These are phyloP conservation scores for Seira sanloemensis DNA, from an alignment of 2,888 invertebrate genomes.

Conservation along the genomic window DNA sequence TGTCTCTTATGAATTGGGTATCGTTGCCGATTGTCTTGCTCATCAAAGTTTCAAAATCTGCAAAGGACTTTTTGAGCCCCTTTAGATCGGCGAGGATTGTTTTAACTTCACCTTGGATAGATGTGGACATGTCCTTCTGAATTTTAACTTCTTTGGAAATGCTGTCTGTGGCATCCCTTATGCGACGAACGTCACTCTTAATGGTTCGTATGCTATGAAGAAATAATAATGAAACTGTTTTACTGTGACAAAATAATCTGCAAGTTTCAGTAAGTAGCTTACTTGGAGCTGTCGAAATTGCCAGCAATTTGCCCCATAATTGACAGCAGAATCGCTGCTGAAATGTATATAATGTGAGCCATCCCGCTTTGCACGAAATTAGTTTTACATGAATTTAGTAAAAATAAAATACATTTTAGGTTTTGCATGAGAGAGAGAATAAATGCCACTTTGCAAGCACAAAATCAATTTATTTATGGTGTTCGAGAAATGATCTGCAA, in stretches of 20 bases:
- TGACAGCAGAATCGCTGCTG: neutral
- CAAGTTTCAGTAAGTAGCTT: neutral
- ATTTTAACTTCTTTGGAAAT: slow-evolving; percentile 35
- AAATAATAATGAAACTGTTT: neutral
- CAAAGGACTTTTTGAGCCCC: slow-evolving; percentile 25
- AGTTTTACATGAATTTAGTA: too few species aligned
- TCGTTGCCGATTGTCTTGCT: slow-evolving; percentile 36
- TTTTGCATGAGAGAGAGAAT: too few species aligned
- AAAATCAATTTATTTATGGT: too few species aligned
- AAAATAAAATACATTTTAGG: too few species aligned
- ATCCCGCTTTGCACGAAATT: too few species aligned
- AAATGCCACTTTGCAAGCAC: too few species aligned
- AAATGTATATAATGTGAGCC: neutral
- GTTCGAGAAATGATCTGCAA: too few species aligned
- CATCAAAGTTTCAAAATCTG: slow-evolving; percentile 33
- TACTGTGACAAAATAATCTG: neutral
- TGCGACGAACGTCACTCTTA: slow-evolving; percentile 35
- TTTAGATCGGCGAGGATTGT: slow-evolving; percentile 42
- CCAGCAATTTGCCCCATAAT: neutral
- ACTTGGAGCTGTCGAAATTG: slow-evolving; percentile 40
- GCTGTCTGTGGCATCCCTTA: slow-evolving; percentile 36
- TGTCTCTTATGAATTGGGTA: slow-evolving; percentile 32
- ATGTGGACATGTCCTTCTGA: slow-evolving; percentile 28
- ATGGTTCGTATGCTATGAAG: slow-evolving; percentile 27
- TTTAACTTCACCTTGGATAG: slow-evolving; percentile 45